Evolutionary conservation across 2,888 invertebrate species (phyloP), one percentile per base, ranked within the genome.

Genomic region (Leptarthrus brevirostris): DNA sequence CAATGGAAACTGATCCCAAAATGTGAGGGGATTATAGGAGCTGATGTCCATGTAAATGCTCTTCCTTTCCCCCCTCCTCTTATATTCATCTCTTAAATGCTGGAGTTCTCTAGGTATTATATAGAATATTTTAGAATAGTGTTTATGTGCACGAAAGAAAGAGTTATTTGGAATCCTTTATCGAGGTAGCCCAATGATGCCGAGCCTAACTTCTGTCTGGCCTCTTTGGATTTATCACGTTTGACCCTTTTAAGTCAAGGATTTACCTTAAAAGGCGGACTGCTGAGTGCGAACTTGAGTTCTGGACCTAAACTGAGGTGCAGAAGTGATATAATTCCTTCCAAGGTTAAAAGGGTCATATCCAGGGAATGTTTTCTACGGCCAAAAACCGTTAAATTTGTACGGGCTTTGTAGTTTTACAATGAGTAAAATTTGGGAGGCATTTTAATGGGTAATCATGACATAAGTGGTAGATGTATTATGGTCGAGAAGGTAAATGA

Each of bases 241-340:
- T 66, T 66, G 64, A 66, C 64, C 64, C 64, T 66, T 47, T 66
- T 66, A 66, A 66, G 64, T 66, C 26, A 47, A 66, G 64, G 44
- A 66, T 66, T 66, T 66, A 66, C 64, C 47, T 47, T 12, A 47
- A 47, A 22, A 18, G 5, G 58, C 10, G 20, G 36, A 8, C 18
- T 58, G 36, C 58, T 58, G 58, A 58, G 58, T 58, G 58, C 58
- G 34, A 58, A 58, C 58, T 58, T 58, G 58, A 58, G 36, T 58
- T 36, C 26, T 12, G 36, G 58, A 12, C 16, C 34, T 36, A 20
- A 36, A 34, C 58, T 18, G 36, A 58, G 58, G 58, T 58, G 58
- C 36, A 20, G 58, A 58, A 58, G 34, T 58, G 58, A 58, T 58
- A 34, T 18, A 58, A 58, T 58, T 10, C 36, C 18, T 10, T 10